Base-by-base conservation (phyloP, 2,888 invertebrate genomes). In the Mimachlamys varia region DNA sequence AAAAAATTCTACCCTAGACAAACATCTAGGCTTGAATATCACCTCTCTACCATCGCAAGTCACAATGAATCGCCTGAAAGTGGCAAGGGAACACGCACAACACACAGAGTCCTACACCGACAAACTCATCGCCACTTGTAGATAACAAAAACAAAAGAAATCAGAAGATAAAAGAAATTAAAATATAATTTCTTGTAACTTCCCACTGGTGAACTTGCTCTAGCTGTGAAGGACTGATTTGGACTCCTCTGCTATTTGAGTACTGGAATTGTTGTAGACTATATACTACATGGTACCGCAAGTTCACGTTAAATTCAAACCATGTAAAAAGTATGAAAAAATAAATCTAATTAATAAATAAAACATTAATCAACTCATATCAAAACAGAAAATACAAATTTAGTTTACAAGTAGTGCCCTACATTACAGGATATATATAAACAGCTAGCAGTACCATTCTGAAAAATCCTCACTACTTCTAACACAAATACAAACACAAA, bases 191-290 rank as follows among this genome's bases (percentile, higher is more conserved):
- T 76, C 76, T 76, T 33, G 10, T 12, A 76, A 76, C 76, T 76
- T 76, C 76, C 76, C 76, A 76, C 7, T 22, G 76, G 27, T 13
- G 76, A 76, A 76, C 76, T 76, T 76, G 76, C 76, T 7, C n/a
- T 22, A 17, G 33, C 76, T 76, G 33, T 33, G 33, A 76, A 27
- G 76, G 0, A 76, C 33, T 10, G 76, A 76, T 76, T 76, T 15
- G 27, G 27, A 76, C 27, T 76, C 76, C 76, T 33, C 33, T 15
- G 33, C 33, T 27, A 33, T 76, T 17, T 27, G 27, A 76, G 27
- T 76, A 76, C 76, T 76, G 76, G 76, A 76, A 76, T 76, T 76
- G 76, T 76, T 76, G 76, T 76, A 76, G 76, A 76, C 76, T 76
- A 76, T 76, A 76, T 76, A 76, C 76, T 76, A 76, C 76, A 76